Percentiles rank a stretch among this genome's conserved stretches.
phyloP scores from a whole-genome alignment of 2,888 invertebrate species.

The Lasioglossum pauxillum region DNA sequence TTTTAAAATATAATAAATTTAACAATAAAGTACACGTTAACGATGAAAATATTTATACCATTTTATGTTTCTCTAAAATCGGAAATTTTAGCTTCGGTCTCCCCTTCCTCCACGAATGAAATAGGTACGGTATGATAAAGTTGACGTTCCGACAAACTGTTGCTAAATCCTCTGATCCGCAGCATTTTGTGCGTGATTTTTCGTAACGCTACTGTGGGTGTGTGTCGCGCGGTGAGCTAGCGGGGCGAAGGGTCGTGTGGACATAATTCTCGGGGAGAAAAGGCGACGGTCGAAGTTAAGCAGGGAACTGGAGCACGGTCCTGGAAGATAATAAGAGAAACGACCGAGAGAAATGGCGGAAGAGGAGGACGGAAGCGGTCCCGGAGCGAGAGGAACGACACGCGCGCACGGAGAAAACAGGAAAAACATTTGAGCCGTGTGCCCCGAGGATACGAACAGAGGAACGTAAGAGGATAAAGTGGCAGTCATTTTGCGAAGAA shows the following conservation, averaged over 20 bases:
- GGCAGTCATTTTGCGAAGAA: conserved; percentile 14
- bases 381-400: conserved; percentile 5
- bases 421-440: conserved; percentile 24
- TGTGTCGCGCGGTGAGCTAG: neutral
- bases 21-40: no score
- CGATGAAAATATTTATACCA: no score
- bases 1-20: no score
- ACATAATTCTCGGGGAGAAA: conserved; percentile 31
- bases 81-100: no score
- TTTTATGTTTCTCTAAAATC: no score
- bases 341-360: conserved; percentile 17
- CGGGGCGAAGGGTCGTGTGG: conserved; percentile 20
- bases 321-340: conserved; percentile 31
- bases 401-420: conserved; percentile 24
- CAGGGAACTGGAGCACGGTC: conserved; percentile 32
- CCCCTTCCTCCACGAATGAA: no score
- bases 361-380: conserved; percentile 4
- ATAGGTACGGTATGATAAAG: no score
- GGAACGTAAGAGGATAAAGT: conserved; percentile 12
- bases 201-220: neutral
- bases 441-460: neutral
- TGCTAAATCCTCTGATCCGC: neutral
- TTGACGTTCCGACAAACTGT: neutral
- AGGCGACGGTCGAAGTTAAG: conserved; percentile 30
- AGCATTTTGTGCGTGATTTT: neutral